Evolutionary conservation across 92 coral and sea anemone genomes (phyloP).

Genomic region (Palythoa heliodiscus): DNA sequence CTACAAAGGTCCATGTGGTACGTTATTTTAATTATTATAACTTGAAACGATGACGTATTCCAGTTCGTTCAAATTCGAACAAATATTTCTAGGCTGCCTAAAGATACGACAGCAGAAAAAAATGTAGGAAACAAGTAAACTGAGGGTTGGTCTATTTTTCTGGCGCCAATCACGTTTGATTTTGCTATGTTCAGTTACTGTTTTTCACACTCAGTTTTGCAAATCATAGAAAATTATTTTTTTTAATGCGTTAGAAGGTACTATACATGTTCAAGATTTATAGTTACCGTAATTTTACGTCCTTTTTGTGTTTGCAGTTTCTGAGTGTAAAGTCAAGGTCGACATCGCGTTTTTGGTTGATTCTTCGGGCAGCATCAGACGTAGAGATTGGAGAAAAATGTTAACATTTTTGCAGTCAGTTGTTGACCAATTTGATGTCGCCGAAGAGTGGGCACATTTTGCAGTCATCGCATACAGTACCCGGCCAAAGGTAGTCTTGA

Average conservation of each 20-base stretch:
- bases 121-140: too few relatives aligned
- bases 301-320: not conserved
- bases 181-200: too few relatives aligned
- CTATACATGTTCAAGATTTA: not conserved
- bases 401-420: constrained; percentile 9
- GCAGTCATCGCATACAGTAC: constrained; percentile 34
- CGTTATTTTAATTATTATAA: not conserved
- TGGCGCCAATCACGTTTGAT: too few relatives aligned
- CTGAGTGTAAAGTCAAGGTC: constrained; percentile 33
- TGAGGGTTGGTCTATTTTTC: too few relatives aligned
- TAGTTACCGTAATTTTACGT: not conserved
- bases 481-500: not conserved
- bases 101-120: too few relatives aligned
- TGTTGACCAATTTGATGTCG: constrained; percentile 16
- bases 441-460: constrained; percentile 18
- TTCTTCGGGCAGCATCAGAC: constrained; percentile 36
- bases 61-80: not conserved
- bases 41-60: not conserved
- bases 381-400: constrained; percentile 10
- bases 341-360: constrained; percentile 37
- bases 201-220: too few relatives aligned
- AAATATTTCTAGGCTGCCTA: not conserved
- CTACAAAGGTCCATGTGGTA: constrained; percentile 13
- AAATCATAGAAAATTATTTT: too few relatives aligned
- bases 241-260: too few relatives aligned